Evolutionary conservation across 2,888 invertebrate genomes (phyloP).

Genomic region (Platynereis dumerilii): DNA sequence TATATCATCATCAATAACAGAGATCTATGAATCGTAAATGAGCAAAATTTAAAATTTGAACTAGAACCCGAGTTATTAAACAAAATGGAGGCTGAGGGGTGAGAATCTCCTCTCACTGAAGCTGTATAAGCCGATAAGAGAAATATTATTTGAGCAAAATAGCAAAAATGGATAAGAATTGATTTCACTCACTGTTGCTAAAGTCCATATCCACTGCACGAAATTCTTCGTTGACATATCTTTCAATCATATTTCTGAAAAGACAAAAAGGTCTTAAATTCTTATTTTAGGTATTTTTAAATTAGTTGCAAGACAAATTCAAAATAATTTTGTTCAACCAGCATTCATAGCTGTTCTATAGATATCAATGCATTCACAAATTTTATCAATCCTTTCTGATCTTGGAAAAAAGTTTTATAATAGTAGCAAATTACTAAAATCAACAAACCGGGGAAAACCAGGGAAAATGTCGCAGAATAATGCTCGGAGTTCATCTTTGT

Average conservation of each 20-base stretch:
- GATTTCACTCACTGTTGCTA: constrained; percentile 54
- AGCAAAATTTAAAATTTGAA: too few species aligned
- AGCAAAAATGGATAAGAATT: neutral
- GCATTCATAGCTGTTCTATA: too few species aligned
- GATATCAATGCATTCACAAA: too few species aligned
- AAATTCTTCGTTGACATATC: constrained; percentile 62
- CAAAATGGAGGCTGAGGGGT: neutral
- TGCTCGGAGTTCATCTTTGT: constrained; percentile 58
- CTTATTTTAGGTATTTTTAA: constrained; percentile 11
- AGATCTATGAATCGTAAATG: too few species aligned
- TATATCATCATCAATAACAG: neutral
- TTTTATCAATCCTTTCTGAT: neutral
- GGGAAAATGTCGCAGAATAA: constrained; percentile 61
- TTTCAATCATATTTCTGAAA: constrained; percentile 58
- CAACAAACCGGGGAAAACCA: constrained; percentile 51
- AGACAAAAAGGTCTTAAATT: neutral
- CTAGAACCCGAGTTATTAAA: neutral
- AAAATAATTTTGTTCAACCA: neutral
- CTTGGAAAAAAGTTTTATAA: neutral
- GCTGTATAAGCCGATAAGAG: neutral
- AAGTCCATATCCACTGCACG: constrained; percentile 56
- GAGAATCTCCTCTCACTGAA: neutral
- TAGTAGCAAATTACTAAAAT: neutral
- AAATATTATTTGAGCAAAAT: neutral
- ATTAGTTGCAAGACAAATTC: neutral